Base-by-base conservation (phyloP, 2,888 invertebrate species). In the Synanthedon myopaeformis region DNA sequence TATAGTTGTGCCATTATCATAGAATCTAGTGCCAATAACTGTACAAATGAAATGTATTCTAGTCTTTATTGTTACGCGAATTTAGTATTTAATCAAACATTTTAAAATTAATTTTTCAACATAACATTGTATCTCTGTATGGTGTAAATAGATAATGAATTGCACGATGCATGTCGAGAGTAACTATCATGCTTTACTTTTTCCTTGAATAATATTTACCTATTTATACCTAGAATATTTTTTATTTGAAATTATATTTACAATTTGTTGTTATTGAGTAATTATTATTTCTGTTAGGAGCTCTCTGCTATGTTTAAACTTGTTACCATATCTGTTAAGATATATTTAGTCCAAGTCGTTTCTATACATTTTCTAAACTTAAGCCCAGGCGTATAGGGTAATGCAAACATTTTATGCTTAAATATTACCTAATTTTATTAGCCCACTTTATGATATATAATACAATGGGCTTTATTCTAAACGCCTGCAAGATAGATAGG, bases 1-100 rank as follows among this genome's bases (percentile, higher is more conserved):
- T 74, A 79, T 82, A 79, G 69, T 77, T 76, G 84, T 88, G 88
- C 87, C 88, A 88, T 88, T 77, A 74, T 72, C 72, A 76, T 74
- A 76, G 66, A 79, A 76, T 73, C 79, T 87, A 88, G 88, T 88
- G 88, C 88, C 88, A 88, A 87, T 88, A 88, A 87, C 88, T 88
- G 88, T 87, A 81, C 75, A 64, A 77, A 74, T 69, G 76, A 79
- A 79, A 83, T 86, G 82, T 87, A 86, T 86, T 88, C 88, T 88
- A 88, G 88, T 88, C 88, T 87, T 82, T 86, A 88, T 86, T 88
- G 87, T 87, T 88, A 87, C 74, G 79, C 82, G 78, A 83, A 82
- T 85, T 85, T 86, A 86, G 86, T 80, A 76, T 80, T 76, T 82
- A 85, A 86, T 85, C 79, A 78, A 82, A 73, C 75, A 82, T 82